These are phyloP conservation scores for Schizotus pectinicornis DNA, from an alignment of 2,888 invertebrate species.

Conservation along the genomic window DNA sequence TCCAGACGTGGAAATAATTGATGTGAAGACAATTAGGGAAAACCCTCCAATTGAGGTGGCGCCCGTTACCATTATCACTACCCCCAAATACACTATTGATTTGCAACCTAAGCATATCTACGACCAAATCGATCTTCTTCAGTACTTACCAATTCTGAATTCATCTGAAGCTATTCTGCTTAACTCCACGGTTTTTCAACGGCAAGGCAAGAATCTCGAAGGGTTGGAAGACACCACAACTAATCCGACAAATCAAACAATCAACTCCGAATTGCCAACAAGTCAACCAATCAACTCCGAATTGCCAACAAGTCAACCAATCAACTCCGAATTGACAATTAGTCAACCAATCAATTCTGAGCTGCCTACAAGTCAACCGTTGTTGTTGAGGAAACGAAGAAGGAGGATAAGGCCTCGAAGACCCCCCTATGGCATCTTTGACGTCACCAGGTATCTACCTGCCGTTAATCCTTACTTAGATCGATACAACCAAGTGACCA, in stretches of 20 bases:
- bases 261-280: conserved; percentile 30
- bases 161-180: too few species aligned
- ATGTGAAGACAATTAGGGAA: conserved; percentile 10
- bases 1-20: conserved; percentile 15
- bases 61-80: conserved; percentile 43
- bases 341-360: too few species aligned
- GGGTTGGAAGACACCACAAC: conserved; percentile 8
- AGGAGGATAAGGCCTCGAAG: conserved; percentile 17
- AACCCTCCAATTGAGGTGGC: conserved; percentile 14
- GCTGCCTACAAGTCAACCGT: conserved; percentile 33
- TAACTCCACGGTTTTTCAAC: background rate
- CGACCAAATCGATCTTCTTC: conserved; percentile 47
- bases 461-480: conserved; percentile 5
- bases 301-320: conserved; percentile 34
- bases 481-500: conserved; percentile 28
- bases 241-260: too few species aligned
- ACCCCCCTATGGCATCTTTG: conserved; percentile 27
- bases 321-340: too few species aligned
- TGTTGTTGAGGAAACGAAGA: conserved; percentile 16
- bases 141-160: conserved; percentile 36
- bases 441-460: conserved; percentile 27
- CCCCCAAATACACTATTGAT: conserved; percentile 46
- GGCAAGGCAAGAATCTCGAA: conserved; percentile 1
- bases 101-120: conserved; percentile 50
- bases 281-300: conserved; percentile 29